Conservation (phyloP, 2,888 invertebrate genomes). For the Eurytoma adleriae region DNA sequence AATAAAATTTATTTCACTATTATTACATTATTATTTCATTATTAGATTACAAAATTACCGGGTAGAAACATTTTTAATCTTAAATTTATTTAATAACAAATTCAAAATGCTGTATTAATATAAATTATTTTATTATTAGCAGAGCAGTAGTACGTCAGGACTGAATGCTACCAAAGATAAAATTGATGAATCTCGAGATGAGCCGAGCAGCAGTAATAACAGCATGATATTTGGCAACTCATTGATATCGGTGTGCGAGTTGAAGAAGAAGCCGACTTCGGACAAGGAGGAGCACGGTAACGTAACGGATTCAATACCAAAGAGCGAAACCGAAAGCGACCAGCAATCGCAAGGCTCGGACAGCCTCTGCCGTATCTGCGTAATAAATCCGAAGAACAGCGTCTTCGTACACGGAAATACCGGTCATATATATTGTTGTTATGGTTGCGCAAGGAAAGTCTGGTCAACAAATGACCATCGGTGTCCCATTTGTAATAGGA, state of each 20-base stretch:
- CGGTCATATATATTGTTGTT: conserved; percentile 84
- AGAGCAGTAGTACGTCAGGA: conserved; percentile 7
- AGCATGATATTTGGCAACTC: background rate
- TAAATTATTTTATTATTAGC: background rate
- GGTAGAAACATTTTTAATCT: too few species aligned
- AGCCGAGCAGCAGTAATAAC: background rate
- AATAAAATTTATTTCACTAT: too few species aligned
- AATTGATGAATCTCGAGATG: conserved; percentile 2
- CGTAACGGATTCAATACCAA: conserved; percentile 9
- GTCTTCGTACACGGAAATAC: conserved; percentile 83
- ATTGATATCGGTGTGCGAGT: conserved; percentile 8
- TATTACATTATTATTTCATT: too few species aligned
- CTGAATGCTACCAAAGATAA: conserved; percentile 43
- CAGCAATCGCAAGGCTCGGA: conserved; percentile 13
- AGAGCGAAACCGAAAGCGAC: conserved; percentile 16
- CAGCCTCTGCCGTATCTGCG: conserved; percentile 80
- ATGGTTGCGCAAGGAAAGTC: conserved; percentile 82
- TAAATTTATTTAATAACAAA: too few species aligned
- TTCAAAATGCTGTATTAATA: too few species aligned
- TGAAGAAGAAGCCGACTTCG: conserved; percentile 23
- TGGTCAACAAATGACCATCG: conserved; percentile 80
- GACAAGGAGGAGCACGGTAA: conserved; percentile 20
- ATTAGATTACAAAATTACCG: too few species aligned
- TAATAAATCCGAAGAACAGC: conserved; percentile 81
- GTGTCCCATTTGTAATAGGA: conserved; percentile 84